phyloP scores from a whole-genome alignment of 2,888 invertebrate genomes.

The Leptinotarsa tumamoca region DNA sequence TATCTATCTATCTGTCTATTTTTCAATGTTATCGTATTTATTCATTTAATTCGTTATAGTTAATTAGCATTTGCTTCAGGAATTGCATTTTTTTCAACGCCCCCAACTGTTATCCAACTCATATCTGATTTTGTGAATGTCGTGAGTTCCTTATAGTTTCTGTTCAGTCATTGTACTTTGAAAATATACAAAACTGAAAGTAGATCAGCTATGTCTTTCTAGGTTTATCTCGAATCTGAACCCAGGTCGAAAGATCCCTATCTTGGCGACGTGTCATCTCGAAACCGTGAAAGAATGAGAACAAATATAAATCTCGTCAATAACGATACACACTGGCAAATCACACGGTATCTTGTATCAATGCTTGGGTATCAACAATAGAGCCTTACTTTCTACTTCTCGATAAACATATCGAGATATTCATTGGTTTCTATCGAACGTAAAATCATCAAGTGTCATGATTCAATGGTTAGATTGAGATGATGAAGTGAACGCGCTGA shows the following conservation, averaged over 20 bases:
- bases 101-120: too few relatives aligned
- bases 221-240: conserved; percentile 21
- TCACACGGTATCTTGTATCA: conserved; percentile 9
- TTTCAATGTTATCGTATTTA: too few relatives aligned
- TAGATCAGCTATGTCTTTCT: conserved; percentile 11
- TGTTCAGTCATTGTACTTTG: not conserved
- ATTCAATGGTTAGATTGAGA: conserved; percentile 5
- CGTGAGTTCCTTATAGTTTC: too few relatives aligned
- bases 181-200: conserved; percentile 1
- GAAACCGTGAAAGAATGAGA: conserved; percentile 9
- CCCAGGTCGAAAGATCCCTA: conserved; percentile 21
- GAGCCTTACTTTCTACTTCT: conserved; percentile 16
- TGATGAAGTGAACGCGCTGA: conserved; percentile 15
- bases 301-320: conserved; percentile 11
- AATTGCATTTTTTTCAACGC: too few relatives aligned
- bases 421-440: conserved; percentile 18
- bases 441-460: conserved; percentile 18
- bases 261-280: conserved; percentile 14
- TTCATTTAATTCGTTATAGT: too few relatives aligned
- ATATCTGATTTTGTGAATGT: too few relatives aligned
- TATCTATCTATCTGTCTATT: too few relatives aligned
- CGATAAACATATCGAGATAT: conserved; percentile 8
- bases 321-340: conserved; percentile 9
- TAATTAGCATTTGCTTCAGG: too few relatives aligned
- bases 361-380: not conserved